Percentiles rank a stretch among this genome's conserved stretches.
Evolutionary conservation across 2,797 vertebrate genomes (phyloP).

Genomic region (Eulemur rubriventer): DNA sequence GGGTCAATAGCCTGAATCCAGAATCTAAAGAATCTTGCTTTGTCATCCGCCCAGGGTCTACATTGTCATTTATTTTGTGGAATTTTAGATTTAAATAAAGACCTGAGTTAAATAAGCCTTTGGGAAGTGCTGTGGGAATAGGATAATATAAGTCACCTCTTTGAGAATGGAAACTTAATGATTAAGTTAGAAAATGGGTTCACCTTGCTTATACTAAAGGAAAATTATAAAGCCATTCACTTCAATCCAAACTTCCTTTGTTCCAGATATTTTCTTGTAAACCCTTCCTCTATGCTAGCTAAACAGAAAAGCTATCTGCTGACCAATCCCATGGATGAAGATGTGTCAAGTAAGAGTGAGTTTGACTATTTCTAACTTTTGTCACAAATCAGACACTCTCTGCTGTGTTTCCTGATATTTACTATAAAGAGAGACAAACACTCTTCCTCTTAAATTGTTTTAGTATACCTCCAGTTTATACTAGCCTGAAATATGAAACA

Average conservation of each 20-base stretch:
- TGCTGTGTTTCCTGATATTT: neutral
- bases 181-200: constrained; percentile 26
- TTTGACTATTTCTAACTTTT: constrained; percentile 23
- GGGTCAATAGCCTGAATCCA: neutral
- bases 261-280: neutral
- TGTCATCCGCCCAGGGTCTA: neutral
- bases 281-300: neutral
- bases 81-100: constrained; percentile 46
- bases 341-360: neutral
- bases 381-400: neutral
- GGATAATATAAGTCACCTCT: neutral
- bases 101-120: constrained; percentile 7
- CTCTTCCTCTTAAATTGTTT: neutral
- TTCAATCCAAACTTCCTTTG: neutral
- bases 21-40: neutral
- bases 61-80: neutral
- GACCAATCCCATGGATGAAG: neutral
- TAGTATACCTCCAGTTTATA: neutral
- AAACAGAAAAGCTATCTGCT: constrained; percentile 10
- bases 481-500: neutral
- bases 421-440: neutral
- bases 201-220: neutral
- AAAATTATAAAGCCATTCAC: neutral
- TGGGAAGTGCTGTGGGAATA: neutral
- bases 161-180: neutral